These are phyloP conservation scores for Bradypus variegatus DNA, from an alignment of 2,797 vertebrate species.

Conservation along the genomic window DNA sequence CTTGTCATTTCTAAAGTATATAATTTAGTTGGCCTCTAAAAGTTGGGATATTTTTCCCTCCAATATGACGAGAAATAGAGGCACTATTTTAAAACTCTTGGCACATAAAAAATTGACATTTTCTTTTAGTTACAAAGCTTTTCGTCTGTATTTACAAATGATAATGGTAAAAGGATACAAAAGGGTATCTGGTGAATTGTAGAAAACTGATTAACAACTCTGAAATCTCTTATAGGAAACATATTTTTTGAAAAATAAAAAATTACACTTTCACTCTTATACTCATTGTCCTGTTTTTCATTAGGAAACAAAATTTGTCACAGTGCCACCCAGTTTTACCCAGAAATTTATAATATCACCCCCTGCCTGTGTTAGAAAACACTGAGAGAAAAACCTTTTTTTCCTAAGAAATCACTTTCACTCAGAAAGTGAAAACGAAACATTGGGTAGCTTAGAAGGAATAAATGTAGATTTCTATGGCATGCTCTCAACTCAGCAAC, in stretches of 20 bases:
- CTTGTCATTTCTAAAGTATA: neutral
- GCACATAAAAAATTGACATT: neutral
- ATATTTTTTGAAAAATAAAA: slow-evolving; percentile 6
- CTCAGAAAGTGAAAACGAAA: neutral
- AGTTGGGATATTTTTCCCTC: neutral
- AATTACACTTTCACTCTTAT: neutral
- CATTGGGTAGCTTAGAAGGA: neutral
- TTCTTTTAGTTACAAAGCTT: slow-evolving; percentile 11
- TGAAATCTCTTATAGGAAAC: neutral
- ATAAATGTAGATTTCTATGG: neutral
- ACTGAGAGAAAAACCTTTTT: neutral
- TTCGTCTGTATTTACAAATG: slow-evolving; percentile 20
- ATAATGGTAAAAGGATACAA: neutral
- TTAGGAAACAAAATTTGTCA: neutral
- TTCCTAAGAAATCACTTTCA: slow-evolving; percentile 13
- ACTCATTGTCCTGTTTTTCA: neutral
- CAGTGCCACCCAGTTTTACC: neutral
- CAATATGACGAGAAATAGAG: slow-evolving; percentile 2
- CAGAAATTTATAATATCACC: neutral
- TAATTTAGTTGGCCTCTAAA: neutral
- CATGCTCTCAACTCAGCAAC: neutral
- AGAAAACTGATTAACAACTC: neutral
- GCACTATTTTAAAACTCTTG: neutral
- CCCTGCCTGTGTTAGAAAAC: neutral
- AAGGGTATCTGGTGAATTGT: neutral